These are phyloP conservation scores for Asteroscopus sphinx DNA, from an alignment of 2,888 invertebrate species.

Conservation along the genomic window DNA sequence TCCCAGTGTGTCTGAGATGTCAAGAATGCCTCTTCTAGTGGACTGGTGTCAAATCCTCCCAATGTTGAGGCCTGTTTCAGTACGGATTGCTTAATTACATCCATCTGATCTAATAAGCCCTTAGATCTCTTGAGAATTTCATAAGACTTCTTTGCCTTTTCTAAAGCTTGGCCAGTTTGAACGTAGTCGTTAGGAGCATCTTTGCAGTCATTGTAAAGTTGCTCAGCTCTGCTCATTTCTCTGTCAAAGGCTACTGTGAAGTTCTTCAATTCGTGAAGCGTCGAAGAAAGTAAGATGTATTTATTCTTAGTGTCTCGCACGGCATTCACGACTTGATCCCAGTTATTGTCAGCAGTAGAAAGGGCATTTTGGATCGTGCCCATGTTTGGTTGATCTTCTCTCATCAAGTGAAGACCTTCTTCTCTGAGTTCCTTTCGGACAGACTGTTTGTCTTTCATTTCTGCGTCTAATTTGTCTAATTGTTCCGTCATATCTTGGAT, in stretches of 20 bases:
- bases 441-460: conserved; percentile 89
- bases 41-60: conserved; percentile 91
- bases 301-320: conserved; percentile 93
- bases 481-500: conserved; percentile 86
- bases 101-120: conserved; percentile 93
- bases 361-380: conserved; percentile 94
- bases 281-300: conserved; percentile 92
- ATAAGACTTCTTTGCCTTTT: conserved; percentile 93
- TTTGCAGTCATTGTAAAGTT: conserved; percentile 91
- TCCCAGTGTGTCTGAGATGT: conserved; percentile 92
- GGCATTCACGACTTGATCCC: conserved; percentile 94
- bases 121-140: conserved; percentile 94
- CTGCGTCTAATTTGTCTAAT: conserved; percentile 88
- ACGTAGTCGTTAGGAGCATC: conserved; percentile 93
- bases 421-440: conserved; percentile 93
- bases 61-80: conserved; percentile 92
- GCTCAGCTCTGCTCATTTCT: conserved; percentile 92
- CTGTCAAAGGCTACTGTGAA: conserved; percentile 92
- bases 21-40: conserved; percentile 90
- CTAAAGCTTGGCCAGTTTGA: conserved; percentile 92
- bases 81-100: conserved; percentile 93
- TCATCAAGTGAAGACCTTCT: conserved; percentile 94
- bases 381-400: conserved; percentile 95
- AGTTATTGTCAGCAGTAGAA: conserved; percentile 94
- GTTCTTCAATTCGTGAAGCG: conserved; percentile 94